These are phyloP conservation scores for Philopotamus ludificatus DNA, from an alignment of 1,140 invertebrate species.

Conservation along the genomic window DNA sequence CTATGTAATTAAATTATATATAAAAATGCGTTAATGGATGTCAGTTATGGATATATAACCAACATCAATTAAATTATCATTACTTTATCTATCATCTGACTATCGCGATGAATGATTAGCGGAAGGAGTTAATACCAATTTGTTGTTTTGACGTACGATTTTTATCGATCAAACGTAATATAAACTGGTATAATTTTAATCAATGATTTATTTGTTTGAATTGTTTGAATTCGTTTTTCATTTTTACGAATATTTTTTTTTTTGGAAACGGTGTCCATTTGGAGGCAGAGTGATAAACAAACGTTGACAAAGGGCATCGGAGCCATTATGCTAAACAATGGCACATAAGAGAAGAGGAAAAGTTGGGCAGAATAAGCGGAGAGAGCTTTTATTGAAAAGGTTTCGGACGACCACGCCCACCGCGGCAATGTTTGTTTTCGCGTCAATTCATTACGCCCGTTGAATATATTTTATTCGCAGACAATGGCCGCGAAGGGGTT, in stretches of 20 bases:
- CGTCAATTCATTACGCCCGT: background rate
- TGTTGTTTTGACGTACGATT: too few relatives aligned
- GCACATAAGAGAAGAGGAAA: background rate
- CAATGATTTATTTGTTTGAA: too few relatives aligned
- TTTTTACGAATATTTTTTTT: background rate
- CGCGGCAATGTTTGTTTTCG: background rate
- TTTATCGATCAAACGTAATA: too few relatives aligned
- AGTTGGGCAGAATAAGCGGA: background rate
- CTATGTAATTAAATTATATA: too few relatives aligned
- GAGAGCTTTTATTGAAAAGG: background rate
- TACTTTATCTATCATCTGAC: too few relatives aligned
- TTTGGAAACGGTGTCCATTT: background rate
- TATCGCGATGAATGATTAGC: too few relatives aligned
- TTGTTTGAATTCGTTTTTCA: too few relatives aligned
- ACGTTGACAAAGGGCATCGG: background rate
- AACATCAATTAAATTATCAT: too few relatives aligned
- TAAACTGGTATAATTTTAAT: too few relatives aligned
- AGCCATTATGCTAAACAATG: conserved; percentile 2
- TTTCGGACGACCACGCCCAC: background rate
- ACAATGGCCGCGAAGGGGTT: background rate
- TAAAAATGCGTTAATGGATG: too few relatives aligned
- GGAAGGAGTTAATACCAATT: too few relatives aligned
- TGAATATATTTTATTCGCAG: background rate
- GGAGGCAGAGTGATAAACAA: background rate
- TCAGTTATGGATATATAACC: too few relatives aligned